Evolutionary conservation across 2,113 vertebrate species (phyloP), one percentile per base, ranked within the genome.

Genomic region (Pseudonaja textilis): DNA sequence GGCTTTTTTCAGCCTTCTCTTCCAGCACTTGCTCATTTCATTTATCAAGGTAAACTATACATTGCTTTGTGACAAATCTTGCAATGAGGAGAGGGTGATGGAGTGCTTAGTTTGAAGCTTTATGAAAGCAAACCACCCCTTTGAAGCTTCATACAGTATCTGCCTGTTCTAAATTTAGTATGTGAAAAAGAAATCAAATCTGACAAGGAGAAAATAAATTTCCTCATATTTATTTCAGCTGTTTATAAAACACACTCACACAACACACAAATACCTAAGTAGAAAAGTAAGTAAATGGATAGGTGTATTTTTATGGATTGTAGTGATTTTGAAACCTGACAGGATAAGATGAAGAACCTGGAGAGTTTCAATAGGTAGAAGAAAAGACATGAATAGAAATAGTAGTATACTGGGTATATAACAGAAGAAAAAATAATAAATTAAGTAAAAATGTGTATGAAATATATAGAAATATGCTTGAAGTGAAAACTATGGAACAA

Each of bases 301-400:
- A 22, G 56, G 1, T 87, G 87, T 20, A 91, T 85, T 20, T 16
- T 26, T 47, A 9, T 1, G 52, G 89, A 26, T 0, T 64, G 34
- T 34, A 42, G 88, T 57, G 89, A 61, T 1, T 90, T 39, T 55
- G 94, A 95, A 50, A 88, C 93, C 61, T 29, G 7, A 54, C 1
- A 1, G 8, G 1, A 0, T 7, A 16, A 87, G 86, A 0, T 2
- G 56, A 34, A 56, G 26, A 57, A 57, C 26, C 34, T 87, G 16
- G 3, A n/a, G 22, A 39, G 47, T 20, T 29, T 54, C 50, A 26
- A 25, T 55, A 42, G 52, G 16, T 23, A 45, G 45, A 55, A 61
- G 91, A 12, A 88, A 23, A 26, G 22, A 9, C 12, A 54, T 81
- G n/a, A 1, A 14, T 3, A 56, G 45, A 50, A 50, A 16, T 87